Conservation (phyloP, 2,113 vertebrate genomes). For the Marcusenius ussheri region DNA sequence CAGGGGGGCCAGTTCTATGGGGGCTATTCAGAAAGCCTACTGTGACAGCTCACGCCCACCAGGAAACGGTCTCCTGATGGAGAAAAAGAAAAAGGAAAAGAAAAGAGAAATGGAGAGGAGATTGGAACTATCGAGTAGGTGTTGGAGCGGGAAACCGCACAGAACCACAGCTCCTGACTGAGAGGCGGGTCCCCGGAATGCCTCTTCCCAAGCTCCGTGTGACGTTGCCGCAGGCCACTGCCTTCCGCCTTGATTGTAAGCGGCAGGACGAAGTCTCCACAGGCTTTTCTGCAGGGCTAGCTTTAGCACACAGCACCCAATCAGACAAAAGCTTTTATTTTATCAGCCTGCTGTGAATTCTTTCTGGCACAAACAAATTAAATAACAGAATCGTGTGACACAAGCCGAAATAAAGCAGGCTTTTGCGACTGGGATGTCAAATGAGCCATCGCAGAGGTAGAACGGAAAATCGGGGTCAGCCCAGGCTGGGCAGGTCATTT, state of each 20-base stretch:
- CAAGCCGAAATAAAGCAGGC: neutral
- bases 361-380: neutral
- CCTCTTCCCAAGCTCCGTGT: neutral
- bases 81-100: neutral
- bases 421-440: neutral
- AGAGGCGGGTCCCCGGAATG: neutral
- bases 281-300: neutral
- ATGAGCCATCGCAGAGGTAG: neutral
- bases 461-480: neutral
- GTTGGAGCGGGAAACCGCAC: neutral
- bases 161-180: neutral
- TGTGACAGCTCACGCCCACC: neutral
- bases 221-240: neutral
- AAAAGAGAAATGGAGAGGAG: neutral
- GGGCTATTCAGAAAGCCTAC: neutral
- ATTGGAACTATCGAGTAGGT: neutral
- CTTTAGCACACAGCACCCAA: neutral
- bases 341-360: neutral
- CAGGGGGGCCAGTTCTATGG: neutral
- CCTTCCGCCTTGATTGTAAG: neutral
- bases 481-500: neutral
- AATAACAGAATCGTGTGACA: neutral
- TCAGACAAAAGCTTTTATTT: neutral
- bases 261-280: neutral
- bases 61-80: neutral